These are phyloP conservation scores for Sphenodon punctatus DNA, from an alignment of 2,797 vertebrate genomes.

Conservation along the genomic window DNA sequence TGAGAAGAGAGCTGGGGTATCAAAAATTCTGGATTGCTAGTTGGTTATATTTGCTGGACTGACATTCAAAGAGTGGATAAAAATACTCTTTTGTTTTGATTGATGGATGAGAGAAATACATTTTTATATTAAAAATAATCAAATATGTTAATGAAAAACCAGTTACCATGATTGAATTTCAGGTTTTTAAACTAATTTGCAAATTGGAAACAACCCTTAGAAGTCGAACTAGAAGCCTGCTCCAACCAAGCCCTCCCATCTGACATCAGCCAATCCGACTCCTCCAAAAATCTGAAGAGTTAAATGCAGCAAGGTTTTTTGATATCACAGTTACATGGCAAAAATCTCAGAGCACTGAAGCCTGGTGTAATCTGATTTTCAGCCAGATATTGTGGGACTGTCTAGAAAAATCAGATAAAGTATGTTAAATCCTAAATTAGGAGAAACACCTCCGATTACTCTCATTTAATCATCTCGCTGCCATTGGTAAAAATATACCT, in stretches of 20 bases:
- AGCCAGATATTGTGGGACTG: slow-evolving; percentile 1
- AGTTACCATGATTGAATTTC: slow-evolving; percentile 62
- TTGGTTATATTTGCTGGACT: not conserved
- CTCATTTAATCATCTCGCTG: slow-evolving; percentile 29
- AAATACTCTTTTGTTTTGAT: slow-evolving; percentile 47
- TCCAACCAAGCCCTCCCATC: slow-evolving; percentile 69
- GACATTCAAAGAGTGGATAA: not conserved
- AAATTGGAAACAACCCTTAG: slow-evolving; percentile 74
- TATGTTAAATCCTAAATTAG: not conserved
- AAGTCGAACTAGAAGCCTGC: slow-evolving; percentile 81
- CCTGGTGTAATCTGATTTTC: slow-evolving; percentile 33
- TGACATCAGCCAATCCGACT: slow-evolving; percentile 73
- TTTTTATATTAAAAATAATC: slow-evolving; percentile 63
- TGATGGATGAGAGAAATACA: slow-evolving; percentile 68
- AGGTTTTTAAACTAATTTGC: slow-evolving; percentile 63
- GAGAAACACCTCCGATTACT: not conserved
- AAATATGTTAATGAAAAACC: slow-evolving; percentile 60
- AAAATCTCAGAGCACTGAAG: slow-evolving; percentile 18
- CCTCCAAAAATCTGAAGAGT: slow-evolving; percentile 72
- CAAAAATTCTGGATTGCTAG: slow-evolving; percentile 67
- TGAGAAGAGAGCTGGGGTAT: slow-evolving; percentile 38
- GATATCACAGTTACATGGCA: slow-evolving; percentile 15
- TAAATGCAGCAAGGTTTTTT: slow-evolving; percentile 71
- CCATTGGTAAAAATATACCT: slow-evolving; percentile 11
- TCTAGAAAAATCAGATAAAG: slow-evolving; percentile 47